phyloP scores from a whole-genome alignment of 2,797 vertebrate species.

The Vireo griseus region DNA sequence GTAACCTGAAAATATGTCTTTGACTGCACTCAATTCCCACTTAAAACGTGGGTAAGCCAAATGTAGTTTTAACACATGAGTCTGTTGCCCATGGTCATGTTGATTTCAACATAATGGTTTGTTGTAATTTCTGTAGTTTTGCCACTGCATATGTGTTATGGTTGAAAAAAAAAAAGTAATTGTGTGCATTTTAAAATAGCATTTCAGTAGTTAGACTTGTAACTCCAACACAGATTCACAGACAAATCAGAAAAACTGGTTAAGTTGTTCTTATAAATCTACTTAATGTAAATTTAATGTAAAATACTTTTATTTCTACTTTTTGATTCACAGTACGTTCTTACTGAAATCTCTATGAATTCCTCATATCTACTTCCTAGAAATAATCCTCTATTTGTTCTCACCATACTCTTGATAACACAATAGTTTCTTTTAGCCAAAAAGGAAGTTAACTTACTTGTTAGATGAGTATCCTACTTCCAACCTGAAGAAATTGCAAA shows the following conservation, averaged over 20 bases:
- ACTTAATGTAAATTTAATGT: not conserved
- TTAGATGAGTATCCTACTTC: not conserved
- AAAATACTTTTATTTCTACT: not conserved
- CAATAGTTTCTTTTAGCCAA: fast-evolving
- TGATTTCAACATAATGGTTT: not conserved
- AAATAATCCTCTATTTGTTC: not conserved
- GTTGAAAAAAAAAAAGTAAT: not conserved
- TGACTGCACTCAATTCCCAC: not conserved
- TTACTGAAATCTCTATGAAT: not conserved
- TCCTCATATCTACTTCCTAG: not conserved
- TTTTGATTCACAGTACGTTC: not conserved
- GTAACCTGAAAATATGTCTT: not conserved
- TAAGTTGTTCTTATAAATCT: not conserved
- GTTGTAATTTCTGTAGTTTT: not conserved
- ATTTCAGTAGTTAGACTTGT: not conserved
- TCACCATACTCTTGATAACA: not conserved
- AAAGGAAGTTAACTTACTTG: not conserved
- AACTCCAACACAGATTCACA: not conserved
- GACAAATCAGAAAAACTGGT: not conserved
- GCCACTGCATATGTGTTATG: not conserved
- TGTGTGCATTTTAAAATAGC: not conserved
- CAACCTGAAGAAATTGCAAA: not conserved
- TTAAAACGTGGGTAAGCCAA: not conserved
- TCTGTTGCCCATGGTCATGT: not conserved
- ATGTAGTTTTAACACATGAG: not conserved